A percentile compares a stretch with the other conserved stretches of the same genome.
Conservation (phyloP, 2,113 vertebrate species). For the Hippocampus comes region DNA sequence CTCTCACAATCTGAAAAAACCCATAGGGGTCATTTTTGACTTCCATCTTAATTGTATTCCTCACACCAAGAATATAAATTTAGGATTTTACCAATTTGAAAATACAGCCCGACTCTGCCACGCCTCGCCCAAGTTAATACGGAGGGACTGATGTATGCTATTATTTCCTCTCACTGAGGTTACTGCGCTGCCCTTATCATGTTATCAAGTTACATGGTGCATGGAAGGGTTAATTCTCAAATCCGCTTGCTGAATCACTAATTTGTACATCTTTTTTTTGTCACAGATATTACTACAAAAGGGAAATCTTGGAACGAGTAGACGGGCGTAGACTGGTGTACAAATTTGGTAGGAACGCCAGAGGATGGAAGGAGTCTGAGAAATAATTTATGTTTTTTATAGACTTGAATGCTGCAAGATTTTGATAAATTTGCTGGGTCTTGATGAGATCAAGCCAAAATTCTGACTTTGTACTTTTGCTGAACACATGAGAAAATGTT, state of each 20-base stretch:
- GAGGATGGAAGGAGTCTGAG: slow-evolving; percentile 92
- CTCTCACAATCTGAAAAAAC: too few species aligned
- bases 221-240: neutral
- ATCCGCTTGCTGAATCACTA: neutral
- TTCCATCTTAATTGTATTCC: too few species aligned
- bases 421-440: slow-evolving; percentile 6
- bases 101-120: too few species aligned
- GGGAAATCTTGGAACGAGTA: slow-evolving; percentile 94
- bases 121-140: too few species aligned
- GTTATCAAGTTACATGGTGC: too few species aligned
- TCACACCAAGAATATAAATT: too few species aligned
- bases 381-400: slow-evolving; percentile 72
- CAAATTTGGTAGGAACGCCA: slow-evolving; percentile 95
- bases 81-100: too few species aligned
- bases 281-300: slow-evolving; percentile 96
- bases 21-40: too few species aligned
- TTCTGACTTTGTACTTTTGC: slow-evolving; percentile 9
- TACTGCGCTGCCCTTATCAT: too few species aligned
- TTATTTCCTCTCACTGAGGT: too few species aligned
- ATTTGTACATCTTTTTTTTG: slow-evolving; percentile 8
- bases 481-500: slow-evolving; percentile 18
- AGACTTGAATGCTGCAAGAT: slow-evolving; percentile 15
- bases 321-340: slow-evolving; percentile 95
- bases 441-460: slow-evolving; percentile 29
- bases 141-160: too few species aligned